Percentiles rank a stretch among this genome's conserved stretches.
Conservation (phyloP, 1,140 invertebrate genomes). For the fruit fly (Drosophila melanogaster) region Release_6_plus_ISO1_MT NT_037436.4:8213501-8214000, state of each 20-base stretch:
- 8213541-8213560: slow-evolving; percentile 10
- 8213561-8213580: slow-evolving; percentile 45
- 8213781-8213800: too few species aligned
- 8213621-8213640: not conserved
- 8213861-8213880: not conserved
- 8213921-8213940: slow-evolving; percentile 44
- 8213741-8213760: slow-evolving; percentile 25
- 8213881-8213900: slow-evolving; percentile 15
- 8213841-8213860: not conserved
- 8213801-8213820: slow-evolving; percentile 71
- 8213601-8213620: slow-evolving; percentile 40
- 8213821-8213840: slow-evolving; percentile 49
- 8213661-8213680: slow-evolving; percentile 39
- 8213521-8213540: not conserved
- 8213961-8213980: slow-evolving; percentile 22
- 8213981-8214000: slow-evolving; percentile 71
- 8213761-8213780: slow-evolving; percentile 4
- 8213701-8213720: slow-evolving; percentile 74
- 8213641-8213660: not conserved
- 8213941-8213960: slow-evolving; percentile 55
- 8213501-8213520: not conserved
- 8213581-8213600: slow-evolving; percentile 53
- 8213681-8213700: slow-evolving; percentile 59
- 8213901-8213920: slow-evolving; percentile 70
- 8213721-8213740: slow-evolving; percentile 64